Base-by-base conservation (phyloP, 2,113 vertebrate species). In the Meles meles region DNA sequence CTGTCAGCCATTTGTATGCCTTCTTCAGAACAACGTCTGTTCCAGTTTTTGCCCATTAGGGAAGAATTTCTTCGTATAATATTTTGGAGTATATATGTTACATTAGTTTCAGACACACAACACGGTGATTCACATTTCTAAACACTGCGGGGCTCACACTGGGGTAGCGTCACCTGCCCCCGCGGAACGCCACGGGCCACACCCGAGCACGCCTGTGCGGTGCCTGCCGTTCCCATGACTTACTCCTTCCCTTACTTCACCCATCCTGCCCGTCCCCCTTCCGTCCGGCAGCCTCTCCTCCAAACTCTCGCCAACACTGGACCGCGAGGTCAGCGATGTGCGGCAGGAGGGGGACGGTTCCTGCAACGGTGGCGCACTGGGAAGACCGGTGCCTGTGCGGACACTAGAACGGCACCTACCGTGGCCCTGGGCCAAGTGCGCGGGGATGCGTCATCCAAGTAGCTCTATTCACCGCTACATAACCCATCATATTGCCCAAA, bases 361-460 rank as follows among this genome's bases (percentile, higher is more conserved):
- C 4, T 77, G 37, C 88, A 91, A 90, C 8, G 34, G 82, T n/a
- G 25, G 29, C 34, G 23, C 88, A 63, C 71, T 67, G 37, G 47
- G 69, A 69, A 83, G 34, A 49, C 29, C 1, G 61, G 8, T 25
- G 47, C 34, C 2, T 39, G 20, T 0, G 57, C 55, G 15, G 55
- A 17, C 57, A 59, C 63, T 37, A 69, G 2, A 81, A 55, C 17
- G 52, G 17, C 52, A 5, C 6, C 15, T 55, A 18, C 17, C 17
- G 17, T 6, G 52, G 5, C 52, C 52, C 49, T 15, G 52, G 18
- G 52, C 10, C 52, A 59, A 83, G 15, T 71, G 37, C 59, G 65
- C 87, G 90, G 82, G 27, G 42, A 81, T 69, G 37, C 12, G 77
- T 31, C 69, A 82, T 77, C 42, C 13, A 90, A 80, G 74, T 21